Evolutionary conservation across 1,140 invertebrate genomes (phyloP), one percentile per base, ranked within the genome.

Genomic region (Euura saliciscinereae): DNA sequence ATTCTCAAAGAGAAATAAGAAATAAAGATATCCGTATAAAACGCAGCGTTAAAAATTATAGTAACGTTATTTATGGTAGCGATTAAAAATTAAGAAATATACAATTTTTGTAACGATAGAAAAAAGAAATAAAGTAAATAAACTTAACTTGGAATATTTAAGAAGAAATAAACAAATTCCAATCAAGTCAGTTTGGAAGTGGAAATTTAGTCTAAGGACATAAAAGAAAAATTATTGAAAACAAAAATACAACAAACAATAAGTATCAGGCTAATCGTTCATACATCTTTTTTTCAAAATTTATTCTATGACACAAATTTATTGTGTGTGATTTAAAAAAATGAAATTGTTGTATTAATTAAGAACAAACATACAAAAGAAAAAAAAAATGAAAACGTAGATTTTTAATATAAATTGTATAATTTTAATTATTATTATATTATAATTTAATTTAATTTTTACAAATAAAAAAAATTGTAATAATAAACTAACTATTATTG

Each of bases 381-480:
- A 43, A 7, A 44, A 46, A 71, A 74, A 65, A 75, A 70, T 44
- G n/a, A n/a, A 44, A 74, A 71, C 68, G 59, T 44, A 73, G 3
- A 71, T 72, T 73, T 73, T 76, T 59, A 70, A 76, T 71, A 43
- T 74, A 73, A n/a, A 65, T 72, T 69, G 72, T 69, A 76, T 76
- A 65, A 45, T 73, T 72, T 74, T 59, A 59, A 73, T 45, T n/a
- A n/a, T n/a, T n/a, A n/a, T n/a, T n/a, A n/a, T n/a, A n/a, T n/a
- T 71, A 64, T 7, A 72, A 71, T 79, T 72, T 77, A 79, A 72
- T 75, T 76, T 73, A 74, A 71, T 79, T 79, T 74, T 51, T 79
- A 76, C 71, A 68, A 74, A 74, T 75, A 78, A 28, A 28, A 28
- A 28, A 28, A 28, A 51, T 77, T 64, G 77, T 78, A 59, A 59